phyloP scores from a whole-genome alignment of 2,113 vertebrate species.

The Taurulus bubalis region DNA sequence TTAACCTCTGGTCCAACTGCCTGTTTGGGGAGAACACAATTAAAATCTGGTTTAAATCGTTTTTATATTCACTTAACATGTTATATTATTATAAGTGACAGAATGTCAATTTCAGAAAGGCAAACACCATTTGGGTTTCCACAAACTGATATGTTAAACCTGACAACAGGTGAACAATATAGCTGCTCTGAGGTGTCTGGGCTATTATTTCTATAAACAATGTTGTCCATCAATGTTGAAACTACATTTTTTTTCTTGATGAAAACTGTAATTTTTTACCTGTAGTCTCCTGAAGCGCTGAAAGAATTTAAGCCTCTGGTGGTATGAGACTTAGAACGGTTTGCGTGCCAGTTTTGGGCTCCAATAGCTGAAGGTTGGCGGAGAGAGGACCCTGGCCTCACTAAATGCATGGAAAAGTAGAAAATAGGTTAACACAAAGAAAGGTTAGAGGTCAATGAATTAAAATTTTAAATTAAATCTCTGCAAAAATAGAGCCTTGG shows the following conservation, averaged over 20 bases:
- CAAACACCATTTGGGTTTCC: background rate
- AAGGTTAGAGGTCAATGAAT: background rate
- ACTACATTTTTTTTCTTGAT: background rate
- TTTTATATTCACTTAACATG: background rate
- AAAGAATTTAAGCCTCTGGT: conserved; percentile 54
- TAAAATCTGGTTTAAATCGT: background rate
- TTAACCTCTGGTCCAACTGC: conserved; percentile 62
- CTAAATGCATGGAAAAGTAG: conserved; percentile 68
- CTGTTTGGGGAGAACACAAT: conserved; percentile 19
- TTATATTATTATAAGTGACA: background rate
- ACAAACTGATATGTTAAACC: background rate
- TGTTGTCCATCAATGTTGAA: background rate
- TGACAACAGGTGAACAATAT: background rate
- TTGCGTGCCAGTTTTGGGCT: conserved; percentile 30
- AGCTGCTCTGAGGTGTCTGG: background rate
- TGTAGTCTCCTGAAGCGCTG: conserved; percentile 67
- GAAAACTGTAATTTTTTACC: conserved; percentile 28
- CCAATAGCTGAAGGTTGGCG: conserved; percentile 85
- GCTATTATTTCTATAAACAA: background rate
- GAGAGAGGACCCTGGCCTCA: conserved; percentile 87
- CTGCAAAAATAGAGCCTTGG: background rate
- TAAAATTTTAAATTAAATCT: background rate
- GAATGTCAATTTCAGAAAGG: background rate
- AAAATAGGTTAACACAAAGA: background rate
- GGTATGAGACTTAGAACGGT: conserved; percentile 44